These are phyloP conservation scores for Hedya salicella DNA, from an alignment of 2,888 invertebrate species.

Conservation along the genomic window DNA sequence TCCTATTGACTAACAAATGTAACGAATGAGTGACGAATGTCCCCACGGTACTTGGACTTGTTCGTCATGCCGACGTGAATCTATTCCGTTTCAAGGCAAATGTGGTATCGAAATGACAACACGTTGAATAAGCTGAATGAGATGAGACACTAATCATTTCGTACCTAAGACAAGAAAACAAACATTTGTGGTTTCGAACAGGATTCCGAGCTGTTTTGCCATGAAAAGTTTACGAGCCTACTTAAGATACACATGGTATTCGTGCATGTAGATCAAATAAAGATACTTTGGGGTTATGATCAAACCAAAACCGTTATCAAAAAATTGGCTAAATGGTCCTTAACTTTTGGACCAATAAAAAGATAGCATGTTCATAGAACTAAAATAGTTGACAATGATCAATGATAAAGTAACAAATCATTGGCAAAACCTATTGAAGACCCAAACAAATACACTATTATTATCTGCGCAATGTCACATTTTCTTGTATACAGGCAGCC, in stretches of 20 bases:
- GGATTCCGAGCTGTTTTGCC: no score
- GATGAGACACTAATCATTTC: background rate
- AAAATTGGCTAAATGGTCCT: no score
- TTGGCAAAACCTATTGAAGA: background rate
- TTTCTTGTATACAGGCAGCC: background rate
- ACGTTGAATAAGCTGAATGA: background rate
- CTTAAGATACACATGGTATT: no score
- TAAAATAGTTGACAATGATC: no score
- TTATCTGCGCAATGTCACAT: background rate
- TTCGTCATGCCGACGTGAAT: conserved; percentile 15
- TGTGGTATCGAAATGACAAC: background rate
- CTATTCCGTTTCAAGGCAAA: conserved; percentile 13
- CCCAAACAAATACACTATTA: background rate
- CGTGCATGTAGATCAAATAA: no score
- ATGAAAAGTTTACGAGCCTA: no score
- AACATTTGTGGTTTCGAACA: no score
- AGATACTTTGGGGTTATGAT: no score
- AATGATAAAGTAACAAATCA: background rate
- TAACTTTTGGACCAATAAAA: no score
- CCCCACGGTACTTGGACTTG: background rate
- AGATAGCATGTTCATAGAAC: no score
- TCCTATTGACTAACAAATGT: conserved; percentile 11
- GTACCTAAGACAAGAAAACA: no score
- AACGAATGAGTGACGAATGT: conserved; percentile 20
- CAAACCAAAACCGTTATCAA: no score